Evolutionary conservation across 1,140 invertebrate species (phyloP).

Genomic region (Lamellibrachia luymesi): DNA sequence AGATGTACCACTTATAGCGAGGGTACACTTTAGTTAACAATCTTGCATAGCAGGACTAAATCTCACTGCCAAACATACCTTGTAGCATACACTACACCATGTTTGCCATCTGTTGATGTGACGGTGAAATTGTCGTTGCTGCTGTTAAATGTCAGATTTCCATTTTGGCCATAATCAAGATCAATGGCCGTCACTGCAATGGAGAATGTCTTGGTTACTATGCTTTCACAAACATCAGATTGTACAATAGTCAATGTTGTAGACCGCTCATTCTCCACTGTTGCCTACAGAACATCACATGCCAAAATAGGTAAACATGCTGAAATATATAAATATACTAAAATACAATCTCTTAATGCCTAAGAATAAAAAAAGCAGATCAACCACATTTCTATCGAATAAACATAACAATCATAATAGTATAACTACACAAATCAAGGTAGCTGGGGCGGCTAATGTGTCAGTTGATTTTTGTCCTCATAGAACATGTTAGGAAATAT

Average conservation of each 20-base stretch:
- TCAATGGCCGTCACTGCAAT: constrained; percentile 19
- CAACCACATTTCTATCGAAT: background rate
- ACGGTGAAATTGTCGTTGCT: constrained; percentile 17
- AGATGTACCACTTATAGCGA: too few species aligned
- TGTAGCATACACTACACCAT: background rate
- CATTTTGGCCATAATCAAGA: constrained; percentile 18
- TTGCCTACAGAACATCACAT: background rate
- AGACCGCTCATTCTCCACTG: background rate
- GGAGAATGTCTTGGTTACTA: background rate
- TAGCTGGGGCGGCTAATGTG: too few species aligned
- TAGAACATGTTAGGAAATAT: background rate
- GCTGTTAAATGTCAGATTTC: constrained; percentile 16
- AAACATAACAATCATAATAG: background rate
- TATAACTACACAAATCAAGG: background rate
- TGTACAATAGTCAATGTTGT: background rate
- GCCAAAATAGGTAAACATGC: background rate
- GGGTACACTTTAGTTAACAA: too few species aligned
- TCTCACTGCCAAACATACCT: constrained; percentile 2
- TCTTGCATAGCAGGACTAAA: background rate
- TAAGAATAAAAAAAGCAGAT: too few species aligned
- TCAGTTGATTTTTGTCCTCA: background rate
- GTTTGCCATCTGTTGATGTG: background rate
- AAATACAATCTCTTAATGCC: too few species aligned
- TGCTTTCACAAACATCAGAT: background rate
- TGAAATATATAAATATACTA: background rate